Conservation (phyloP, 2,888 invertebrate species). For the Willowsia nigromaculata region DNA sequence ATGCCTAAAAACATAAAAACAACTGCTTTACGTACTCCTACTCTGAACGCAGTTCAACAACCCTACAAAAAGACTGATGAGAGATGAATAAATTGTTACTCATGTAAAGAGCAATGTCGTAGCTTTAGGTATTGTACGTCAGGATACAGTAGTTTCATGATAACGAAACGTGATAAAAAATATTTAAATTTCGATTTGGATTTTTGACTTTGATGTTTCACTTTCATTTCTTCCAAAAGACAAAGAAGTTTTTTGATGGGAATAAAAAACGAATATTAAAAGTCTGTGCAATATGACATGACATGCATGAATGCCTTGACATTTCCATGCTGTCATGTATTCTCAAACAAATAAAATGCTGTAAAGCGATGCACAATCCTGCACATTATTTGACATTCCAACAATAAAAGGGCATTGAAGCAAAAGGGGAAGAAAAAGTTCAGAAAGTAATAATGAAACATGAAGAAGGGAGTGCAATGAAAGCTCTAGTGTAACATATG, state of each 20-base stretch:
- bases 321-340: slow-evolving; percentile 15
- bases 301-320: background rate
- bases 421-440: slow-evolving; percentile 12
- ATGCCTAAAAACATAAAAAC: too few species aligned
- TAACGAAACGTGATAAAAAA: too few species aligned
- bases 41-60: too few species aligned
- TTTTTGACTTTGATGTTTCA: slow-evolving; percentile 43
- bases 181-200: background rate
- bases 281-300: background rate
- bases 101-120: too few species aligned
- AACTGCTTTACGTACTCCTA: too few species aligned
- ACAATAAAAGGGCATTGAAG: background rate
- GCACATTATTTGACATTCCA: background rate
- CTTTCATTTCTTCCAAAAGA: background rate
- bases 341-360: background rate
- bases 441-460: slow-evolving; percentile 21
- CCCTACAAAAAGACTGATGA: too few species aligned
- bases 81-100: too few species aligned
- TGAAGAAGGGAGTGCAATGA: background rate
- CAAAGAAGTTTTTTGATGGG: background rate
- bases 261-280: background rate
- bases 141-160: too few species aligned
- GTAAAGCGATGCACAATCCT: background rate
- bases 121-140: too few species aligned
- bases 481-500: background rate